Percentiles rank a stretch among this genome's conserved stretches.
phyloP scores from a whole-genome alignment of 2,797 vertebrate species.

The Semaprochilodus insignis region DNA sequence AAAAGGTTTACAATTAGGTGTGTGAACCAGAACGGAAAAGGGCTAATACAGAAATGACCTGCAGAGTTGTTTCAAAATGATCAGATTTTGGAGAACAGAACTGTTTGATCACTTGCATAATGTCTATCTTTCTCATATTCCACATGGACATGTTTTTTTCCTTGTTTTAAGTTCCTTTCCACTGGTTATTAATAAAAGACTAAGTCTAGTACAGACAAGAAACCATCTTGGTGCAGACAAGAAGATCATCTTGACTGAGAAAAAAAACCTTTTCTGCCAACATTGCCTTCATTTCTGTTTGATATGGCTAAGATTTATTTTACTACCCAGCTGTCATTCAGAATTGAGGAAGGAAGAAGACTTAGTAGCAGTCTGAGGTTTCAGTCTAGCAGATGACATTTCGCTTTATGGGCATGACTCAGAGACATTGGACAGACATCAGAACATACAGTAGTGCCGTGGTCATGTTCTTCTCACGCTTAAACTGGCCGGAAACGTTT shows the following conservation, averaged over 20 bases:
- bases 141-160: slow-evolving; percentile 24
- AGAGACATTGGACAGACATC: neutral
- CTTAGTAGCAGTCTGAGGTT: slow-evolving; percentile 5
- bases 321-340: neutral
- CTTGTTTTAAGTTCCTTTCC: neutral
- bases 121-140: neutral
- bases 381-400: slow-evolving; percentile 15
- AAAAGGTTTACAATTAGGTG: too few species aligned
- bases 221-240: too few species aligned
- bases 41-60: neutral
- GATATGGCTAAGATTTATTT: neutral
- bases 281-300: neutral
- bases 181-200: slow-evolving; percentile 13
- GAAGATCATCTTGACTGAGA: neutral
- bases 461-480: slow-evolving; percentile 16
- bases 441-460: slow-evolving; percentile 10
- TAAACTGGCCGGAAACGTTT: neutral
- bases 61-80: neutral
- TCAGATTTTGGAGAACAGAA: neutral
- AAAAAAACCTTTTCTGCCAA: neutral
- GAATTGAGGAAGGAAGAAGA: neutral
- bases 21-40: too few species aligned
- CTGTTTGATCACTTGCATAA: neutral
- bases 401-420: slow-evolving; percentile 25
- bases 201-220: neutral